Base-by-base conservation (phyloP, 2,888 invertebrate species). In the Trissolcus japonicus region DNA sequence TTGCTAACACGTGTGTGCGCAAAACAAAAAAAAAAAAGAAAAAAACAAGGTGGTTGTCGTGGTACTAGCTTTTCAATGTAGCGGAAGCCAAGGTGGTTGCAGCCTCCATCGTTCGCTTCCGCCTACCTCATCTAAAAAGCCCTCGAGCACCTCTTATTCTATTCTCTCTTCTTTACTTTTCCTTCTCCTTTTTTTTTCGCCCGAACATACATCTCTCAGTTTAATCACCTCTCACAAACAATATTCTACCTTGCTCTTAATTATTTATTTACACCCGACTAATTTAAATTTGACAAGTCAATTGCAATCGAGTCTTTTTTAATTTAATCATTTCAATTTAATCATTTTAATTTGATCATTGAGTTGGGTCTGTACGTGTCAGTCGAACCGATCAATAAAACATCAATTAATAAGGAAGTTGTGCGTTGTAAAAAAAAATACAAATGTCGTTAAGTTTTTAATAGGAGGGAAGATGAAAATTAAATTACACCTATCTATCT, bases 21-120 rank as follows among this genome's bases (percentile, higher is more conserved):
- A 80, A 81, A 79, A 16, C 25, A 7, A 59, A 82, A 83, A 84
- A 35, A 35, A 11, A 35, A 35, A 35, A 6, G 6, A 83, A 82
- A 85, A 82, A 85, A n/a, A n/a, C n/a, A n/a, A 86, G 85, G 84
- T 86, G 86, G 85, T 84, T 83, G 60, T 66, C 21, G 59, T 59
- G 29, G 83, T 81, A 81, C 83, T 78, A 66, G 81, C 73, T 62
- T 75, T 83, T 87, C 83, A 85, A 87, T 87, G 84, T 85, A 86
- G 85, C 88, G 88, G 88, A 88, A 88, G 88, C 87, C 86, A 88
- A 84, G 88, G 87, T 88, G 87, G 88, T 87, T 87, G 85, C 85
- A 87, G 86, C 86, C 85, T 86, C 86, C 85, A 83, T 80, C 83
- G 85, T 83, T 86, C 86, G 84, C 87, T 88, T 88, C 88, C 88